Base-by-base conservation (phyloP, 2,888 invertebrate species). In the Pelosia muscerda region DNA sequence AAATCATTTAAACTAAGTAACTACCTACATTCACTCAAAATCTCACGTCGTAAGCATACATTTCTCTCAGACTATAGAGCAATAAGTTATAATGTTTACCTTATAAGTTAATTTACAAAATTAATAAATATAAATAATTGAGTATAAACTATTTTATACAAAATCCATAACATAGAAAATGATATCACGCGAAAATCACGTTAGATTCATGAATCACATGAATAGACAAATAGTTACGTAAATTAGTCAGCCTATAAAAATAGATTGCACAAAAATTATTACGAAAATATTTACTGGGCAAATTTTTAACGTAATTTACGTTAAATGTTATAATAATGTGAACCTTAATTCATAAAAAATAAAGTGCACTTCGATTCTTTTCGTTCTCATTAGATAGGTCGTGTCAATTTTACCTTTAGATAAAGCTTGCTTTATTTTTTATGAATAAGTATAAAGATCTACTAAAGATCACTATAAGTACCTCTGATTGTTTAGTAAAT, bases 111-210 rank as follows among this genome's bases (percentile, higher is more conserved):
- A 87, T 89, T 90, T 92, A 90, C 90, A 93, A 82, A 92, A 90
- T 90, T 89, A 91, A 91, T 91, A 91, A 92, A 91, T 91, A 91
- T 91, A 92, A 92, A 94, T 93, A 90, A 92, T 90, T 81, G 84
- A 88, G 84, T 92, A 92, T 86, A 86, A 91, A 82, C 92, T 93
- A 93, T 92, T 90, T 90, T 93, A 90, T 93, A 93, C 93, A 94
- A 91, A 94, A 92, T 91, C 81, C 87, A 87, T 90, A 92, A 93
- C 88, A 87, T 91, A 87, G 72, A 84, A 62, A 92, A 91, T 92
- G 90, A 93, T 93, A 92, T 92, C 84, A 85, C 89, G 89, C 86
- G 77, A 79, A 78, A 81, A 80, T 76, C 78, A 85, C 84, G 79
- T 78, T 83, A 81, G 79, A 83, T 83, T 77, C 85, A 81, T 79